Conservation (phyloP, 2,797 vertebrate species). For the Steatocranus sp. region DNA sequence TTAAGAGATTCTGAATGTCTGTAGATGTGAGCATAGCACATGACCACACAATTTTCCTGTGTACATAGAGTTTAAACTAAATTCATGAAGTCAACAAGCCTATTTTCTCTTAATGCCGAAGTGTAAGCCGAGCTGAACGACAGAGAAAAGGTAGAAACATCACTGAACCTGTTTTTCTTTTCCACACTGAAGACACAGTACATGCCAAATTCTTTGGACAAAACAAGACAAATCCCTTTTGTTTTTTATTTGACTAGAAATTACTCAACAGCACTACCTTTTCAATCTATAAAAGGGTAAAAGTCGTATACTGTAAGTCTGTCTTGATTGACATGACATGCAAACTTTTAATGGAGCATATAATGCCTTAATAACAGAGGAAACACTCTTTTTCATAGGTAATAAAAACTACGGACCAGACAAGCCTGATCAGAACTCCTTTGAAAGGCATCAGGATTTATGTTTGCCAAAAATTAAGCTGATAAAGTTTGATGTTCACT, state of each 20-base stretch:
- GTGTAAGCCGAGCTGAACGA: background rate
- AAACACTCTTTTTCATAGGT: conserved; percentile 15
- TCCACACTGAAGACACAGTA: background rate
- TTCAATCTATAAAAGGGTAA: conserved; percentile 10
- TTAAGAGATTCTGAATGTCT: conserved; percentile 19
- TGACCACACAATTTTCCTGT: background rate
- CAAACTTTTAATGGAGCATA: conserved; percentile 42
- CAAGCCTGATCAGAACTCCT: conserved; percentile 30
- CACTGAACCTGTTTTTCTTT: background rate
- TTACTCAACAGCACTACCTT: background rate
- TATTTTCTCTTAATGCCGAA: background rate
- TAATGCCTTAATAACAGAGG: conserved; percentile 46
- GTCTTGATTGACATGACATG: conserved; percentile 20
- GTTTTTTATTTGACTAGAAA: conserved; percentile 11
- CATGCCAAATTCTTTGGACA: background rate
- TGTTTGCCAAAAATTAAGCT: background rate
- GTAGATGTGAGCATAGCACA: background rate
- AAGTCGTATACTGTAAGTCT: background rate
- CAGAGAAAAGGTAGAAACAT: background rate
- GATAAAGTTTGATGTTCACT: background rate
- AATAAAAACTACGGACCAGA: conserved; percentile 10
- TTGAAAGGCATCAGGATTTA: background rate
- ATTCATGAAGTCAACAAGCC: background rate
- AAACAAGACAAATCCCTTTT: background rate
- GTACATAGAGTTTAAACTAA: background rate